Base-by-base conservation (phyloP, 2,888 invertebrate species). In the Amaurobius ferox region DNA sequence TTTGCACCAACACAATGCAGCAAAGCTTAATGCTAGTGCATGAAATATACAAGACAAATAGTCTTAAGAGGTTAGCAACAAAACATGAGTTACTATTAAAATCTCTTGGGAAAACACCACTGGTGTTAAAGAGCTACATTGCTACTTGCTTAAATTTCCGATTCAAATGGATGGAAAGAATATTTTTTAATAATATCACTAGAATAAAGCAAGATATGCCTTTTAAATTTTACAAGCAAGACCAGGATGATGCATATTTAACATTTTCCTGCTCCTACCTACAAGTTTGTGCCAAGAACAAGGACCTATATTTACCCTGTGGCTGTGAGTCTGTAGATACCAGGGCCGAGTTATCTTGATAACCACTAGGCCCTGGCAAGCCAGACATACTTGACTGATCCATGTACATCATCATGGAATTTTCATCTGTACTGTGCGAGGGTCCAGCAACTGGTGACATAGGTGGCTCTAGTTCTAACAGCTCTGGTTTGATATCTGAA, bases 391-490 rank as follows among this genome's bases (percentile, higher is more conserved):
- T 73, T 26, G 86, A 79, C 32, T 86, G 73, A 61, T 86, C 86
- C 68, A 79, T 73, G 64, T 85, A 85, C 67, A 78, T 72, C 79
- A 86, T 79, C 78, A 86, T 79, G 55, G 78, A 73, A 79, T 86
- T 86, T 55, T 55, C 55, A 68, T 79, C 79, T 64, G 72, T 44
- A 74, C 79, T 79, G 70, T 86, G 86, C 68, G 86, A 86, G 23
- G 86, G 86, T 13, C 86, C 86, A 3, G 86, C 68, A n/a, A 79
- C 73, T 23, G 85, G 85, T 19, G 86, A 86, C 73, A 86, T 74
- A 13, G 73, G 79, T 48, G 72, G 78, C 11, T 86, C 86, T 29
- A 86, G 44, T 11, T 78, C 78, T 70, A 86, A 48, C 16, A 79
- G 32, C 61, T 86, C 86, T 32, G 86, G 86, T 78, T 86, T 86